phyloP scores from a whole-genome alignment of 2,797 vertebrate species.

The Chromis chromis region DNA sequence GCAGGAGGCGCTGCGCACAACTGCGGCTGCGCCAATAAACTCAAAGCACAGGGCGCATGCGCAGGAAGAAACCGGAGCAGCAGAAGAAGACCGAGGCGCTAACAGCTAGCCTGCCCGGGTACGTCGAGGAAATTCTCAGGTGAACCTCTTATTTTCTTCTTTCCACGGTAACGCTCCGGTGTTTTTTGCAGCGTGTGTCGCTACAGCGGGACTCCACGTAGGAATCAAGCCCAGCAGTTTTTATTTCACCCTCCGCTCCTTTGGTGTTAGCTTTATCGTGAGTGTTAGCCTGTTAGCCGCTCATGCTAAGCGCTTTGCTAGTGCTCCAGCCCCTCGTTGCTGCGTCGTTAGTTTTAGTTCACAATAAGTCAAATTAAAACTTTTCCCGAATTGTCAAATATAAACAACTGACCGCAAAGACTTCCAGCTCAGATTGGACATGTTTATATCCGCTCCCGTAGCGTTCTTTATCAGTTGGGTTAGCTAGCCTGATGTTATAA shows the following conservation, averaged over 20 bases:
- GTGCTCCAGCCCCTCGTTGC: neutral
- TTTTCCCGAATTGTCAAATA: fast-evolving
- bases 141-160: constrained; percentile 22
- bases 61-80: neutral
- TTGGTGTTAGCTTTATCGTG: constrained; percentile 13
- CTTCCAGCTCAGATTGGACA: fast-evolving
- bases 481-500: neutral
- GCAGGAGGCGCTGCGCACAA: neutral
- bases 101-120: constrained; percentile 36
- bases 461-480: neutral
- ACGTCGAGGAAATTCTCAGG: constrained; percentile 56
- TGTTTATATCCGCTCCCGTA: fast-evolving
- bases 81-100: constrained; percentile 34
- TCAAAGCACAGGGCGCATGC: constrained; percentile 16
- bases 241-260: neutral
- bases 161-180: fast-evolving
- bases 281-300: constrained; percentile 54
- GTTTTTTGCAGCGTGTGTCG: fast-evolving
- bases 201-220: fast-evolving
- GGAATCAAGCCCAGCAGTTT: neutral
- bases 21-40: neutral
- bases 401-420: fast-evolving
- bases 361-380: fast-evolving
- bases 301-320: constrained; percentile 5
- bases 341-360: neutral